Evolutionary conservation across 2,113 vertebrate genomes (phyloP), one percentile per base, ranked within the genome.

Genomic region (Phalacrocorax brasilianus): DNA sequence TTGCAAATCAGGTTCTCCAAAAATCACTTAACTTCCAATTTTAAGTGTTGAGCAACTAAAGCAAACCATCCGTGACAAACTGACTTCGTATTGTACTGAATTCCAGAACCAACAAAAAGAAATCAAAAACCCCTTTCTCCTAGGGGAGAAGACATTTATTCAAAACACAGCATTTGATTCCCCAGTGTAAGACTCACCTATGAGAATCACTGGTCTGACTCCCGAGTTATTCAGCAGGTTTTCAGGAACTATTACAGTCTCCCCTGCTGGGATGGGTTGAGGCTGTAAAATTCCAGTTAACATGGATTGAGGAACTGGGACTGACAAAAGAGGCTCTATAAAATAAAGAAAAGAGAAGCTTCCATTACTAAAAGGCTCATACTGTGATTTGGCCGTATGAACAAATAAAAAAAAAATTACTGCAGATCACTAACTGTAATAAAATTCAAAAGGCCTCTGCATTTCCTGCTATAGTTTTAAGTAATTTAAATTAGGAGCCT

Each of bases 171-270:
- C 40, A 67, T 72, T 35, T 71, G 58, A 70, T 40, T 83, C 45
- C 44, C n/a, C 72, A 77, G 38, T 27, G 21, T 55, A 66, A 88
- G 73, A 75, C 98, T 97, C 98, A 99, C 99, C 99, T 91, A 99
- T 99, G 90, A 99, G 98, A 97, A 99, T 99, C 96, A 99, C 99
- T 62, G 99, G 99, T 90, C 99, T 99, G 91, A 99, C 98, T 96
- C 99, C 99, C 0, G 99, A 99, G 89, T 98, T 99, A 98, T 98
- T 99, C 94, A 99, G 98, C 96, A 99, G 98, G 97, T 99, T 99
- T 98, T 99, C 99, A 47, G 99, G 99, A 91, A 99, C 98, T 93
- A 99, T 99, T 97, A 99, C 99, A 19, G 99, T 99, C 97, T 99
- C 99, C 96, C 99, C 99, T 53, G 98, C 98, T 71, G 98, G 98